Base-by-base conservation (phyloP, 2,113 vertebrate species). In the Forbesichthys papilliferus region DNA sequence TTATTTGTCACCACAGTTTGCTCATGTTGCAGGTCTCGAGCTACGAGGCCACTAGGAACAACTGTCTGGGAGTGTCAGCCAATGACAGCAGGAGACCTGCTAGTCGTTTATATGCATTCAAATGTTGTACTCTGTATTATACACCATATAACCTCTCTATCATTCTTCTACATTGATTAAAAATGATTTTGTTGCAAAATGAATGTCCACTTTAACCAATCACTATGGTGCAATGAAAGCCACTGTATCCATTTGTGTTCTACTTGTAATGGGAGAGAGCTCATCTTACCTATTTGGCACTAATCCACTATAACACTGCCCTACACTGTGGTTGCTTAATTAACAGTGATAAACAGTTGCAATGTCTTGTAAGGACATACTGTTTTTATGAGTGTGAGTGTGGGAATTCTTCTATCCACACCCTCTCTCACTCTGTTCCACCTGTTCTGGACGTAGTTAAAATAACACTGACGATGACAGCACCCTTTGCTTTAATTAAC, bases 1-100 rank as follows among this genome's bases (percentile, higher is more conserved):
- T 94, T 92, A 95, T 94, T 92, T 95, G 91, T 93, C 90, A 90
- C 87, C 68, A 83, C 92, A 94, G 94, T 95, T 95, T 95, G 93
- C 93, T 92, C 89, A 90, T 89, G 92, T 88, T 89, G 80, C 82
- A 82, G 70, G 80, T 68, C 73, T 68, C 69, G 27, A 7, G 36
- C 53, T 73, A 66, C 69, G 53, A 73, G 74, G 34, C 49, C 34
- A 54, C 71, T 66, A 52, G 16, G 68, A 56, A 61, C 16, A 42
- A 51, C 47, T 13, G 33, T 49, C 48, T 57, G 3, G 12, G 42
- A 78, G 64, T n/a, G 3, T 12, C 14, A 52, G 84, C 86, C 33
- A 86, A 89, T 91, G 90, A 86, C 64, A 52, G 89, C 69, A 83
- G 83, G 89, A 85, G 88, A 88, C 90, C 11, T 8, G 36, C 11